Conservation (phyloP, 2,113 vertebrate species). For the Oceanites oceanicus region DNA sequence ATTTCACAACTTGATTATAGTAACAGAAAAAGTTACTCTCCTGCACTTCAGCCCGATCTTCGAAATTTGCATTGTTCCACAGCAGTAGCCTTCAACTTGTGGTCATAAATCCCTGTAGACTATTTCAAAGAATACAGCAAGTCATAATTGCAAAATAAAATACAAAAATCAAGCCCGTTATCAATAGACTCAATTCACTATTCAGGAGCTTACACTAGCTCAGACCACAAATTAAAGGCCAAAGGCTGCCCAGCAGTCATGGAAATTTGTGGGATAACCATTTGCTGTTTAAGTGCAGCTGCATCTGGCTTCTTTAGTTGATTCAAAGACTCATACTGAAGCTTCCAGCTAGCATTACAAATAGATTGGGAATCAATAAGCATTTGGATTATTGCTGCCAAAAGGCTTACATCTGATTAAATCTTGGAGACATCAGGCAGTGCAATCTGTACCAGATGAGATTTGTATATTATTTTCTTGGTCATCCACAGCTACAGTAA, state of each 20-base stretch:
- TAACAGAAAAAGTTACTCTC: not conserved
- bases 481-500: not conserved
- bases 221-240: not conserved
- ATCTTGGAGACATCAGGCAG: not conserved
- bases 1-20: not conserved
- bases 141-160: not conserved
- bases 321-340: not conserved
- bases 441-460: not conserved
- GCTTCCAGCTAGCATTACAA: not conserved
- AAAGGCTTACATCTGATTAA: constrained; percentile 17
- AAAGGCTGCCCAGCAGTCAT: not conserved
- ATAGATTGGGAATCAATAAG: not conserved
- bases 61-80: not conserved
- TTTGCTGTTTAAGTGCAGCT: not conserved
- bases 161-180: not conserved
- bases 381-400: constrained; percentile 13
- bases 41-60: not conserved
- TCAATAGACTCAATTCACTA: not conserved
- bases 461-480: not conserved
- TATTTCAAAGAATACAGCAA: not conserved
- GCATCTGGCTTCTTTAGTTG: not conserved
- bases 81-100: not conserved
- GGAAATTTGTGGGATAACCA: not conserved
- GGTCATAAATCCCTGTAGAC: not conserved
- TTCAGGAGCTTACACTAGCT: not conserved